A percentile compares a stretch with the other conserved stretches of the same genome.
phyloP scores from a whole-genome alignment of 2,888 invertebrate species.

The Spilarctia lutea region DNA sequence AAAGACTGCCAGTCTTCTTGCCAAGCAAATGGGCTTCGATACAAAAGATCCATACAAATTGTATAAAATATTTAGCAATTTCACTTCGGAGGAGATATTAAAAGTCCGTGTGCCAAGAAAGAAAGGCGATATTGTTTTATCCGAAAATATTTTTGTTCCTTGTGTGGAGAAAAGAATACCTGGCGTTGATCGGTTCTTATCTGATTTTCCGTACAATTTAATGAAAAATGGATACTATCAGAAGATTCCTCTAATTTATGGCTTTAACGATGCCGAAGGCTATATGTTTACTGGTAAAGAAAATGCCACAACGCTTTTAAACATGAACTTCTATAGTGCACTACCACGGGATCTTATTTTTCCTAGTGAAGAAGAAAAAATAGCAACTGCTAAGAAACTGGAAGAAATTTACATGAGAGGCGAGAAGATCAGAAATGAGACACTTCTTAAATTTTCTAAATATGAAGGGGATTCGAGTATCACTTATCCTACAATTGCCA shows the following conservation, averaged over 20 bases:
- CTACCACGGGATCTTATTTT: constrained; percentile 74
- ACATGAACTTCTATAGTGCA: constrained; percentile 66
- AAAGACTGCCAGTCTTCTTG: constrained; percentile 66
- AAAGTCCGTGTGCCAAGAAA: constrained; percentile 69
- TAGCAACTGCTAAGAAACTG: constrained; percentile 59
- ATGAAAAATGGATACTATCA: constrained; percentile 63
- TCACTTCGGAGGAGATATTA: constrained; percentile 62
- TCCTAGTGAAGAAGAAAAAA: constrained; percentile 58
- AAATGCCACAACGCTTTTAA: constrained; percentile 70
- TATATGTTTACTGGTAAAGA: constrained; percentile 78
- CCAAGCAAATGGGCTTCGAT: constrained; percentile 64
- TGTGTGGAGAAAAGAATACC: constrained; percentile 69
- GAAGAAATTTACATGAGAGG: constrained; percentile 75
- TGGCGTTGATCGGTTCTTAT: constrained; percentile 63
- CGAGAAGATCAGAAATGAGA: constrained; percentile 71
- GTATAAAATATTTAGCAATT: constrained; percentile 63
- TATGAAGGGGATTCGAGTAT: constrained; percentile 76
- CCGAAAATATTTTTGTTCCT: constrained; percentile 79
- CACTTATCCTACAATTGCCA: constrained; percentile 67
- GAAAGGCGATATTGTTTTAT: constrained; percentile 70
- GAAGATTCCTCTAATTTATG: constrained; percentile 75
- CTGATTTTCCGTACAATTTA: constrained; percentile 71
- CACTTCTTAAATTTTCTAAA: constrained; percentile 65
- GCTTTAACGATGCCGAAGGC: constrained; percentile 77
- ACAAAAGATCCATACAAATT: constrained; percentile 67